Evolutionary conservation across 2,113 vertebrate genomes (phyloP).

Genomic region (Macaca nemestrina): DNA sequence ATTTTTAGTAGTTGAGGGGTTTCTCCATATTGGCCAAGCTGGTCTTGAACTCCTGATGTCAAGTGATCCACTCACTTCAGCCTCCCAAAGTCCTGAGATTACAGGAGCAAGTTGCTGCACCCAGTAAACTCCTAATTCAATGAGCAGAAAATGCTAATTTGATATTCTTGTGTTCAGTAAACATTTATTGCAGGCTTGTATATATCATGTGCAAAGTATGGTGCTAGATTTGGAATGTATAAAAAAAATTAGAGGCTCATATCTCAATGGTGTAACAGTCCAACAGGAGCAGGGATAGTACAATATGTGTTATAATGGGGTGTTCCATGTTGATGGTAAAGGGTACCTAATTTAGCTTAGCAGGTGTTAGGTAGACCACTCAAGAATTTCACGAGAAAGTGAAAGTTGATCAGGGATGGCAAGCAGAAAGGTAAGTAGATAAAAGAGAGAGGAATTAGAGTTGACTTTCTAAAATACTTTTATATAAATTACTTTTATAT

Average conservation of each 20-base stretch:
- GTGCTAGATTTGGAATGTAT: background rate
- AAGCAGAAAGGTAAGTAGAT: background rate
- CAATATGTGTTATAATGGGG: background rate
- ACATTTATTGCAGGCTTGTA: background rate
- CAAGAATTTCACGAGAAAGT: background rate
- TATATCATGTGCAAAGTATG: background rate
- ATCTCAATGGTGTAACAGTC: background rate
- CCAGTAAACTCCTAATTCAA: background rate
- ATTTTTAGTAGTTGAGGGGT: too few species aligned
- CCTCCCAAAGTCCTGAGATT: too few species aligned
- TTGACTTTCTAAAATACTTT: constrained; percentile 38
- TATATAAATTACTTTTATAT: constrained; percentile 22
- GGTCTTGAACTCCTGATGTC: too few species aligned
- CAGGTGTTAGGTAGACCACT: background rate
- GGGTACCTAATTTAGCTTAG: background rate
- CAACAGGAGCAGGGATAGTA: background rate
- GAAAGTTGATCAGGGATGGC: background rate
- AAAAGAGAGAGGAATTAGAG: background rate
- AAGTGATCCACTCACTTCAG: too few species aligned
- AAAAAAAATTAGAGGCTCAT: background rate
- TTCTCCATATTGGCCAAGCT: too few species aligned
- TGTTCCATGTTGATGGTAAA: background rate
- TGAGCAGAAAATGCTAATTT: background rate
- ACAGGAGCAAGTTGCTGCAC: too few species aligned
- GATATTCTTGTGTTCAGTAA: background rate